These are phyloP conservation scores for Mormyrops attenuatus DNA, from an alignment of 2,797 vertebrate species.

Conservation along the genomic window DNA sequence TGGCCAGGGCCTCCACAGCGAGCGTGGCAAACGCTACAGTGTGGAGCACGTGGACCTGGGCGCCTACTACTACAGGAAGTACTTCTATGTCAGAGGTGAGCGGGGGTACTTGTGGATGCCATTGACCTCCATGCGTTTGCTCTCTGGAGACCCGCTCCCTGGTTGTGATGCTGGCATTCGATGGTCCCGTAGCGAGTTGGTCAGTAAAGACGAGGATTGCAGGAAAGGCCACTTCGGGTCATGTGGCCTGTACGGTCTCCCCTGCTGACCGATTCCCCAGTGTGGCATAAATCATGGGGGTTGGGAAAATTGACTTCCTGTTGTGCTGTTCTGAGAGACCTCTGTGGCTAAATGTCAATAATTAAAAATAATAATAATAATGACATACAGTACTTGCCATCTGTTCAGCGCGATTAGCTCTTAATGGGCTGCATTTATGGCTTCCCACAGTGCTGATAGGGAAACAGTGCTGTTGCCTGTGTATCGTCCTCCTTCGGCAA, in stretches of 20 bases:
- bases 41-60: constrained; percentile 94
- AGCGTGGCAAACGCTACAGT: constrained; percentile 85
- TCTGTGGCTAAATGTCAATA: constrained; percentile 1
- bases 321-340: background rate
- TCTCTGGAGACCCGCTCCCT: background rate
- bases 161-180: background rate
- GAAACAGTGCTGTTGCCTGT: background rate
- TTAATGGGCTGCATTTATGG: background rate
- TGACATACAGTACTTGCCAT: background rate
- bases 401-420: background rate
- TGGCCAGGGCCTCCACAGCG: constrained; percentile 70
- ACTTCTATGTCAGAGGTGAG: constrained; percentile 90
- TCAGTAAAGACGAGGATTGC: background rate
- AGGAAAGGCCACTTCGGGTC: background rate
- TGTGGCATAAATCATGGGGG: background rate
- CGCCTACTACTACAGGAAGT: constrained; percentile 89
- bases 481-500: background rate
- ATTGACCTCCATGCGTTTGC: background rate
- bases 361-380: constrained; percentile 3
- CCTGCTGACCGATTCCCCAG: background rate
- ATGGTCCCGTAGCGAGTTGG: background rate
- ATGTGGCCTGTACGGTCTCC: background rate
- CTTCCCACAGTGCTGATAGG: background rate
- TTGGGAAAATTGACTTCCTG: background rate
- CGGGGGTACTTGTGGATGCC: background rate